Conservation (phyloP, 2,797 vertebrate species). For the Lagocephalus sceleratus region DNA sequence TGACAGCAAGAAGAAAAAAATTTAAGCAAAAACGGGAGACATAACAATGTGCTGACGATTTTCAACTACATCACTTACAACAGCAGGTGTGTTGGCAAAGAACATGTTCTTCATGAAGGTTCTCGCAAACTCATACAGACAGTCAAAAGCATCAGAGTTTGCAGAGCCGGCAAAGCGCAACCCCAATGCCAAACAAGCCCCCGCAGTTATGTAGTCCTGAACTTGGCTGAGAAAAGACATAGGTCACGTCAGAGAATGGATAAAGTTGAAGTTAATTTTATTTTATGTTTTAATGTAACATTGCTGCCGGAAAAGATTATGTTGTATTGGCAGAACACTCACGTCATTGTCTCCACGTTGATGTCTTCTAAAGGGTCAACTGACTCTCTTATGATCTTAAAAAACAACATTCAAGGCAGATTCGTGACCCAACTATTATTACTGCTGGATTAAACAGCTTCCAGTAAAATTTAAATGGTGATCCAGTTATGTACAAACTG, state of each 20-base stretch:
- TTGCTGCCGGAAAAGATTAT: neutral
- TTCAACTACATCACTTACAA: slow-evolving; percentile 79
- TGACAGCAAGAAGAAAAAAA: slow-evolving; percentile 9
- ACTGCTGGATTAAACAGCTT: no score
- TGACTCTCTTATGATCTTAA: slow-evolving; percentile 90
- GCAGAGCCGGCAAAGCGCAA: slow-evolving; percentile 96
- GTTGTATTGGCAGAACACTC: slow-evolving; percentile 64
- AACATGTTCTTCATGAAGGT: slow-evolving; percentile 93
- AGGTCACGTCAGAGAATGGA: neutral
- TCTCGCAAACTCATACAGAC: slow-evolving; percentile 91
- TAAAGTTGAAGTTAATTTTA: neutral
- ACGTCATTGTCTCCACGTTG: slow-evolving; percentile 94
- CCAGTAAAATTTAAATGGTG: neutral
- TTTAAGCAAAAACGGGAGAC: neutral
- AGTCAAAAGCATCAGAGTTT: slow-evolving; percentile 94
- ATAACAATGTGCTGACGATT: neutral
- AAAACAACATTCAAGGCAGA: slow-evolving; percentile 2
- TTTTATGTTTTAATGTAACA: neutral
- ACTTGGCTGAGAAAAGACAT: slow-evolving; percentile 81
- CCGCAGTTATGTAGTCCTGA: slow-evolving; percentile 95
- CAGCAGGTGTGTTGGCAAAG: slow-evolving; percentile 83
- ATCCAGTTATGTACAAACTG: neutral
- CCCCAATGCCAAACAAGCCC: slow-evolving; percentile 92
- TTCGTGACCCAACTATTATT: no score
- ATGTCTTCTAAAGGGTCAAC: slow-evolving; percentile 87